Evolutionary conservation across 2,888 invertebrate genomes (phyloP), one percentile per base, ranked within the genome.

Genomic region (Macrophya annulata): DNA sequence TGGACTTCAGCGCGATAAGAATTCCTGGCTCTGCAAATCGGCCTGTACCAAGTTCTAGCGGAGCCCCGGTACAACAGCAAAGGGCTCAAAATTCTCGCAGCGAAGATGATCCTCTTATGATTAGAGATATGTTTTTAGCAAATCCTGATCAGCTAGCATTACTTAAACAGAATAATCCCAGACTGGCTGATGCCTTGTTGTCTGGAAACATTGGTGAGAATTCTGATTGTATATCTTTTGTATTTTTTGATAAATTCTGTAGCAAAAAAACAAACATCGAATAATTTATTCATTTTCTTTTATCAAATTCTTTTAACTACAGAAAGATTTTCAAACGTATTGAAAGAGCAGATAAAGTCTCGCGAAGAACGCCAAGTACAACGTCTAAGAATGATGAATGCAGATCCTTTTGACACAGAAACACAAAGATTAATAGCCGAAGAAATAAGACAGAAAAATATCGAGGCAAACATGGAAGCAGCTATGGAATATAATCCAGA

Each of bases 401-500:
- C 99, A 0, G 98, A 99, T 94, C 99, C 99, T 0, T 99, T 99
- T 93, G 99, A 99, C 94, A 97, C 98, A 0, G 99, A 99, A 93
- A 98, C 99, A 0, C 99, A 99, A 93, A 95, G 97, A 87, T 95
- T 98, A 91, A 99, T 99, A 89, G 99, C 99, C 4, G 99, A 99
- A 92, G 98, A 99, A 94, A 99, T 99, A 87, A 95, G 97, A 89
- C 98, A 97, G 91, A 98, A 99, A 93, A 99, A 99, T 93, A 98
- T 99, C 87, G 98, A 99, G 93, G 98, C 98, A 0, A 99, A 99
- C 92, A 99, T 99, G 99, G 98, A 99, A 92, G 98, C 98, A 0
- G 99, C 99, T 0, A 98, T 99, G 96, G 99, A 99, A 92, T 98
- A 98, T 93, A 98, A 99, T 94, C 99, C 99, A 0, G 99, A 99